A percentile compares a stretch with the other conserved stretches of the same genome.
Evolutionary conservation across 2,797 vertebrate species (phyloP).

Genomic region (Salmo trutta): DNA sequence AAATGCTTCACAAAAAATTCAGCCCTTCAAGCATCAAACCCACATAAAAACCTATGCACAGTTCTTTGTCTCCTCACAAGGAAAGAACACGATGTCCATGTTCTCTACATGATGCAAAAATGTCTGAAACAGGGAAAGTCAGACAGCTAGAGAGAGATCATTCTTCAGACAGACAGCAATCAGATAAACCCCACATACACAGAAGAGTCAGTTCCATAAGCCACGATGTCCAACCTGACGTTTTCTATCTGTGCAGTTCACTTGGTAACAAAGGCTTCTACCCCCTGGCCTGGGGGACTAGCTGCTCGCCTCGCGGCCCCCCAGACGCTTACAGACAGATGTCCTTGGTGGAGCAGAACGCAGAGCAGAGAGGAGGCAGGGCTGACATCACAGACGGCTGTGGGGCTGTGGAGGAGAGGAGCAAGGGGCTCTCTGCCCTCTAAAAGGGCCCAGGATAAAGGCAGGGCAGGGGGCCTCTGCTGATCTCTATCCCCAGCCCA

Average conservation of each 20-base stretch:
- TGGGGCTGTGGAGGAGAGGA: conserved; percentile 61
- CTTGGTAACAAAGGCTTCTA: conserved; percentile 72
- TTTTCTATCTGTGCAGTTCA: conserved; percentile 69
- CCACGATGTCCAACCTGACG: conserved; percentile 70
- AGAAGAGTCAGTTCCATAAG: conserved; percentile 52
- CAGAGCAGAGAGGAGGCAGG: conserved; percentile 29
- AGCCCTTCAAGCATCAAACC: conserved; percentile 36
- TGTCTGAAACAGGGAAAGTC: conserved; percentile 53
- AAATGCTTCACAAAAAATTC: conserved; percentile 18
- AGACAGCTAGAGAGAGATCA: conserved; percentile 19
- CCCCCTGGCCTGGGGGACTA: conserved; percentile 56
- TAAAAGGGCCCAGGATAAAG: conserved; percentile 59
- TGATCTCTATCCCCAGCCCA: conserved; percentile 24
- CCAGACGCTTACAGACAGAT: conserved; percentile 82
- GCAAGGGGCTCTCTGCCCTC: conserved; percentile 52
- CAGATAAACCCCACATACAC: conserved; percentile 41
- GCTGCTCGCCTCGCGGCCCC: conserved; percentile 50
- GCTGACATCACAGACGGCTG: conserved; percentile 71
- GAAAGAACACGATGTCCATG: conserved; percentile 34
- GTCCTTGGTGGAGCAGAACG: conserved; percentile 78
- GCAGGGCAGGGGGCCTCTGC: conserved; percentile 48
- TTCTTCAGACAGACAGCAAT: conserved; percentile 22
- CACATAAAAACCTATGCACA: conserved; percentile 35
- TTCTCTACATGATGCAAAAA: conserved; percentile 64
- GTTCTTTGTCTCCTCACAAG: conserved; percentile 30